Base-by-base conservation (phyloP, 2,888 invertebrate genomes). In the Stenoptilia bipunctidactyla region DNA sequence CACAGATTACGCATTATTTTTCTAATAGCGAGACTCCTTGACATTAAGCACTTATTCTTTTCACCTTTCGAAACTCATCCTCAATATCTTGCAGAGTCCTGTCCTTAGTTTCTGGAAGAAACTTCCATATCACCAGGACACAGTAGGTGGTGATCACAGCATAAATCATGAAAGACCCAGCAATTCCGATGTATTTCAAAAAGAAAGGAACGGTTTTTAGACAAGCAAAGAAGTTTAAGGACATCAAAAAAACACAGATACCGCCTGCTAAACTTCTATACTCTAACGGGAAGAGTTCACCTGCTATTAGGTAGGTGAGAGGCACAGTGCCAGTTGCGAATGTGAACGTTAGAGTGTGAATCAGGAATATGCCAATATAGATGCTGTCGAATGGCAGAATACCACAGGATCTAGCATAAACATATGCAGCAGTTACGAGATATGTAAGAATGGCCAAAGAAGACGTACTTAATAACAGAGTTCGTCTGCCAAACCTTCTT, bases 241-340 rank as follows among this genome's bases (percentile, higher is more conserved):
- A 68, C 2, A 73, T 35, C 41, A 70, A 68, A 2, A 72, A 39
- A 0, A 70, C 66, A 25, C 72, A 66, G n/a, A 74, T 56, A 0
- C 69, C 68, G 10, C 72, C 69, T 38, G 89, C 89, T 1, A 88
- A 55, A 20, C 88, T 89, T 35, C 89, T 77, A 34, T 80, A 84
- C 36, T 80, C 77, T 15, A 86, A 70, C 2, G 90, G 85, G 50
- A 89, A 90, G 1, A 91, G 61, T 59, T 91, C 91, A 0, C 90
- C 90, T 45, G 88, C 86, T 62, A 91, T 85, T 8, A 89, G 86
- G 75, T 90, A 90, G 0, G 90, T 89, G 37, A 91, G 54, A 0
- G 90, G 88, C 1, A 87, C 72, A 1, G 87, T 67, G 0, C 90
- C 89, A 4, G 86, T 71, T 1, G 84, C 77, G 13, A 87, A 72